These are phyloP conservation scores for Paragorgia papillata DNA, from an alignment of 92 coral and sea anemone species.

Conservation along the genomic window DNA sequence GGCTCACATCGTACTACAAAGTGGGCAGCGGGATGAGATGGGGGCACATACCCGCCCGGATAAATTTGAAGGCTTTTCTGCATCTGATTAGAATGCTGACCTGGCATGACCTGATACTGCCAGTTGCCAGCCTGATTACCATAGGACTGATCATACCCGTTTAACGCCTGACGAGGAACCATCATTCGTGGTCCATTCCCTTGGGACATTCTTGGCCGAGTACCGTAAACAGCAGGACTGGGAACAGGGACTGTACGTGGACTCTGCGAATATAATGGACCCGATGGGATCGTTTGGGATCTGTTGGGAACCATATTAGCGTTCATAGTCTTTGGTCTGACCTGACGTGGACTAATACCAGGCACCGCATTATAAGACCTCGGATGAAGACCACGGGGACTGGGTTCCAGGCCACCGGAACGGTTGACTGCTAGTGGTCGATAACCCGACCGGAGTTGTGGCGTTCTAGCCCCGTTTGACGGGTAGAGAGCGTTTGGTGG, in stretches of 20 bases:
- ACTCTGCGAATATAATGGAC: conserved; percentile 15
- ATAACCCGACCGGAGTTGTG: not conserved
- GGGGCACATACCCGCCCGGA: not conserved
- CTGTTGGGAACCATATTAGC: conserved; percentile 1
- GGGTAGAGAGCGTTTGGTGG: not conserved
- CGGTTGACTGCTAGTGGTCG: not conserved
- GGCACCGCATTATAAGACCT: conserved; percentile 3
- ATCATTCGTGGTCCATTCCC: not conserved
- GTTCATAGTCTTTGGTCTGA: not conserved
- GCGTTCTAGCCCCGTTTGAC: not conserved
- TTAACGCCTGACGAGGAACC: conserved; percentile 29
- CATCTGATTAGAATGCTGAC: not conserved
- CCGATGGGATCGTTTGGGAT: not conserved
- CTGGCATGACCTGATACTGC: conserved; percentile 6
- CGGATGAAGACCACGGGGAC: not conserved
- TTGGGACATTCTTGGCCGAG: not conserved
- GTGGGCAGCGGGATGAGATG: not conserved
- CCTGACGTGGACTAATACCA: not conserved
- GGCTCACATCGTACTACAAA: not conserved
- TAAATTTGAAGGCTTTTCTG: not conserved
- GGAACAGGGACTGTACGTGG: not conserved
- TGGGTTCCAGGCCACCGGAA: not conserved
- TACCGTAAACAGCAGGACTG: not conserved
- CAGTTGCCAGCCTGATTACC: conserved; percentile 19
- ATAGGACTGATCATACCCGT: conserved; percentile 5